phyloP scores from a whole-genome alignment of 2,113 vertebrate species.

The Prunella himalayana region DNA sequence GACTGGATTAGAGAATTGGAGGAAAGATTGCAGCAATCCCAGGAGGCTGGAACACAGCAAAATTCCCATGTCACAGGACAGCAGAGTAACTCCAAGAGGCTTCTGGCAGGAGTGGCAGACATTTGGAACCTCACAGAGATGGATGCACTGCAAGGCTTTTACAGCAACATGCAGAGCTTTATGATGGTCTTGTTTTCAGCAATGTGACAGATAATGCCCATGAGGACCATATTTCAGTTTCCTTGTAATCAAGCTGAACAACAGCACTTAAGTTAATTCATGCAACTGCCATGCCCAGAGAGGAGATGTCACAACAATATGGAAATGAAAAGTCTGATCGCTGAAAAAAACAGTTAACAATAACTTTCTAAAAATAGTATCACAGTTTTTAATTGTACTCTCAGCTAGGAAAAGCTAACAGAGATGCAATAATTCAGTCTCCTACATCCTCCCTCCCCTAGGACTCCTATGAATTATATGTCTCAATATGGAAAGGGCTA shows the following conservation, averaged over 20 bases:
- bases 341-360: background rate
- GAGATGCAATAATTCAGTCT: background rate
- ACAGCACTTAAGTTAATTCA: conserved; percentile 57
- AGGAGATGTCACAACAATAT: conserved; percentile 37
- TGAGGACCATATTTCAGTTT: conserved; percentile 16
- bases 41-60: background rate
- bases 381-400: background rate
- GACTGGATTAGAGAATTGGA: background rate
- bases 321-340: conserved; percentile 2
- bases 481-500: background rate
- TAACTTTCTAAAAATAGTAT: conserved; percentile 11
- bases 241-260: conserved; percentile 51
- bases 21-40: background rate
- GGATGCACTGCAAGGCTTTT: background rate
- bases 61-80: background rate
- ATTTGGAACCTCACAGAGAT: background rate
- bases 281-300: conserved; percentile 1
- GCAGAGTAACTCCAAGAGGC: background rate
- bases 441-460: background rate
- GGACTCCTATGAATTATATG: background rate
- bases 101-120: background rate
- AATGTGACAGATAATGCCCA: background rate
- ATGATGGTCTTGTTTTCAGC: background rate
- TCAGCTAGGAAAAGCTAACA: background rate
- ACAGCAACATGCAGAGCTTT: background rate